Evolutionary conservation across 2,888 invertebrate genomes (phyloP).

Genomic region (Harpalus rubripes): DNA sequence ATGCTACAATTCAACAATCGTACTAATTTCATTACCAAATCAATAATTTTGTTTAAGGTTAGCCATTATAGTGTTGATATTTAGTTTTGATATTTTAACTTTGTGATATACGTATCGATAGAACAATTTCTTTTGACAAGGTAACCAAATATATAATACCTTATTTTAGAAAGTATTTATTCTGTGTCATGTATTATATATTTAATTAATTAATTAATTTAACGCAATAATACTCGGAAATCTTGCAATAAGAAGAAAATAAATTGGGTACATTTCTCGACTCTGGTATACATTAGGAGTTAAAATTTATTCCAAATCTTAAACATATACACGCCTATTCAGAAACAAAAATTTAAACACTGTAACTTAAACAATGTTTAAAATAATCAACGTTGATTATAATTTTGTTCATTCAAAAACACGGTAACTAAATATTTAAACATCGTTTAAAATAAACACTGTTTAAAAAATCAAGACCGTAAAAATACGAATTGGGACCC

Average conservation of each 20-base stretch:
- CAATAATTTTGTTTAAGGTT: not conserved
- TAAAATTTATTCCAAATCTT: no score
- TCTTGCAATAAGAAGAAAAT: not conserved
- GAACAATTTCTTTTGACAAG: conserved; percentile 50
- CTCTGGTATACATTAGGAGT: no score
- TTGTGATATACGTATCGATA: conserved; percentile 45
- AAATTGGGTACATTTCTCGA: not conserved
- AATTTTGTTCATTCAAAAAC: no score
- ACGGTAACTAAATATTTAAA: no score
- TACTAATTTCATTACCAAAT: conserved; percentile 7
- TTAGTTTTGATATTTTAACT: conserved; percentile 38
- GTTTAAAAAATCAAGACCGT: no score
- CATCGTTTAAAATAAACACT: no score
- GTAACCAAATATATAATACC: conserved; percentile 65
- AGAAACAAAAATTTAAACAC: no score
- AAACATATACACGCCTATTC: no score
- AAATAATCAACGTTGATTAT: no score
- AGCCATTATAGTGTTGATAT: conserved; percentile 7
- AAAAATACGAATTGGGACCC: no score
- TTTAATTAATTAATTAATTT: conserved; percentile 58
- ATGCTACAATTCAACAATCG: conserved; percentile 1
- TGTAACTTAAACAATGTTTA: no score
- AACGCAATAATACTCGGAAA: conserved; percentile 56
- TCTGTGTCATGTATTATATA: conserved; percentile 57
- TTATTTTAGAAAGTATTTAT: conserved; percentile 63